phyloP scores from a whole-genome alignment of 2,113 vertebrate species.

The Alosa alosa region DNA sequence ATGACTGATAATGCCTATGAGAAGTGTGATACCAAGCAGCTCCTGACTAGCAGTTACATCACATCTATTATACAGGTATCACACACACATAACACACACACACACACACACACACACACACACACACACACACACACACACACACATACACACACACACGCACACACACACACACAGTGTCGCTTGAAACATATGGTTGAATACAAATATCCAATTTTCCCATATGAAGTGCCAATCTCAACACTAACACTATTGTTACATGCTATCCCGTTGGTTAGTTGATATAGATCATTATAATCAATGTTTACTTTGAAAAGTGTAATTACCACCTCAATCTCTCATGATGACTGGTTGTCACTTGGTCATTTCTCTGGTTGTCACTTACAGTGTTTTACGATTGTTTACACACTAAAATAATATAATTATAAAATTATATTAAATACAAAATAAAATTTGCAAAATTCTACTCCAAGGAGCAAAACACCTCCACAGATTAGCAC shows the following conservation, averaged over 20 bases:
- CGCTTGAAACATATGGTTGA: background rate
- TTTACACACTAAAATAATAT: too few relatives aligned
- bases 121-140: background rate
- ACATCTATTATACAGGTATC: background rate
- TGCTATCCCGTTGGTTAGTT: background rate
- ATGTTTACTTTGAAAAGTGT: background rate
- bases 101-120: background rate
- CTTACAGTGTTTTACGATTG: too few relatives aligned
- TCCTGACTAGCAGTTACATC: background rate
- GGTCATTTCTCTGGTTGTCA: too few relatives aligned
- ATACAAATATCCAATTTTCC: background rate
- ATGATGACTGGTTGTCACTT: too few relatives aligned
- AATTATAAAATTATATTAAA: too few relatives aligned
- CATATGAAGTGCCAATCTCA: background rate
- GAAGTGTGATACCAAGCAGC: too few relatives aligned
- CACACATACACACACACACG: too few relatives aligned
- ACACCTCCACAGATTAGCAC: too few relatives aligned
- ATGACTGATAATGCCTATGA: background rate
- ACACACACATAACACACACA: slow-evolving; percentile 4
- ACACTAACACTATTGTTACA: background rate
- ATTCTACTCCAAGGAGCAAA: too few relatives aligned
- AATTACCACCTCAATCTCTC: too few relatives aligned
- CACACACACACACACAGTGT: background rate
- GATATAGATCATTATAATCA: background rate
- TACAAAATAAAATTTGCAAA: too few relatives aligned